A percentile compares a stretch with the other conserved stretches of the same genome.
phyloP scores from a whole-genome alignment of 2,888 invertebrate species.

The Sepiola atlantica region DNA sequence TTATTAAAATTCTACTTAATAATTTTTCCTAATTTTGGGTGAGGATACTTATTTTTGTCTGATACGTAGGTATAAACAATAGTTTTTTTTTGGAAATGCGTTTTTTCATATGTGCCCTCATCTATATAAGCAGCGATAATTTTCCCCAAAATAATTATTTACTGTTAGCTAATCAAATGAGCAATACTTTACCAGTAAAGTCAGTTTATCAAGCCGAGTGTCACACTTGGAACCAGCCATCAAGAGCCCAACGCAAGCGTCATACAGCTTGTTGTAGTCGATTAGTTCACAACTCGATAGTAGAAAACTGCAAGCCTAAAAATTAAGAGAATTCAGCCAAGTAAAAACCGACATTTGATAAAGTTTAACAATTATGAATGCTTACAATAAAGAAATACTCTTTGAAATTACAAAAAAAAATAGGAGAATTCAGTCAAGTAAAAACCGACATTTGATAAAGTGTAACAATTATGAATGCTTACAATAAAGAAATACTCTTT shows the following conservation, averaged over 20 bases:
- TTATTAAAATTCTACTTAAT: too few species aligned
- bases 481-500: not conserved
- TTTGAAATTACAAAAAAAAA: not conserved
- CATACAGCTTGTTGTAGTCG: slow-evolving; percentile 89
- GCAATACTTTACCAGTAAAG: slow-evolving; percentile 64
- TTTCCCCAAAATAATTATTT: not conserved
- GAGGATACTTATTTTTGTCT: too few species aligned
- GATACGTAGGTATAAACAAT: too few species aligned
- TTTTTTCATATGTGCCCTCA: too few species aligned
- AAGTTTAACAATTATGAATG: not conserved
- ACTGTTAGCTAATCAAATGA: not conserved
- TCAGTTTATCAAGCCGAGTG: slow-evolving; percentile 66
- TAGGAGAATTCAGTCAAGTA: too few species aligned
- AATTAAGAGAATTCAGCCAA: not conserved
- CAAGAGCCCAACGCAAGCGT: slow-evolving; percentile 88
- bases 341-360: not conserved
- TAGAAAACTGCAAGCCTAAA: slow-evolving; percentile 90
- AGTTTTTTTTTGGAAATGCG: too few species aligned
- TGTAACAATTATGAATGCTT: too few species aligned
- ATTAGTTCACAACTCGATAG: slow-evolving; percentile 92
- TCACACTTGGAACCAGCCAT: slow-evolving; percentile 84
- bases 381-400: not conserved
- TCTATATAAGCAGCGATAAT: too few species aligned
- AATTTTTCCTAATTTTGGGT: too few species aligned
- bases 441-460: too few species aligned